A percentile compares a stretch with the other conserved stretches of the same genome.
These are phyloP conservation scores for Ormyrus nitidulus DNA, from an alignment of 2,888 invertebrate genomes.

Conservation along the genomic window DNA sequence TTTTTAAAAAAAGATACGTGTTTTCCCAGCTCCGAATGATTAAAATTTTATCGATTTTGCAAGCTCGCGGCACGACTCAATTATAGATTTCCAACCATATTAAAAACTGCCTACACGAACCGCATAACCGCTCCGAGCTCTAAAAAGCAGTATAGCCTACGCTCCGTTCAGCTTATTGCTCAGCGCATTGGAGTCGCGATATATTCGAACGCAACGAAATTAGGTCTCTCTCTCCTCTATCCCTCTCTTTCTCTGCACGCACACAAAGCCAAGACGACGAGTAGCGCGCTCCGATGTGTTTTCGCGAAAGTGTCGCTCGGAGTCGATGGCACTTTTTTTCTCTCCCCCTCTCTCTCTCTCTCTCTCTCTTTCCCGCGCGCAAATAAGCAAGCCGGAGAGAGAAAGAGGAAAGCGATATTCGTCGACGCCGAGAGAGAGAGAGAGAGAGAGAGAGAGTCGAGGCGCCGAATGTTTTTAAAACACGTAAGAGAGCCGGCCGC, in stretches of 20 bases:
- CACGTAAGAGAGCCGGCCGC: conserved; percentile 26
- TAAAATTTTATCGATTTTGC: too few species aligned
- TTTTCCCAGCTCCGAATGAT: too few species aligned
- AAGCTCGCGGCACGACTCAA: too few species aligned
- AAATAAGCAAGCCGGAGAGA: not conserved
- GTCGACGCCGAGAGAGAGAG: not conserved
- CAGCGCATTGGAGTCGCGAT: too few species aligned
- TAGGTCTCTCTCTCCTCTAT: conserved; percentile 15
- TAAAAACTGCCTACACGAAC: too few species aligned
- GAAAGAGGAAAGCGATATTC: not conserved
- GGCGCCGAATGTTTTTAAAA: conserved; percentile 47
- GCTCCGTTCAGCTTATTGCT: too few species aligned
- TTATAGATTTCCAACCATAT: too few species aligned
- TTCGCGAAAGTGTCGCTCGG: conserved; percentile 37
- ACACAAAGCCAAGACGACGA: too few species aligned
- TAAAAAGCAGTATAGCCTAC: too few species aligned
- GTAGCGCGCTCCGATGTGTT: not conserved
- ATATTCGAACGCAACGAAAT: conserved; percentile 1
- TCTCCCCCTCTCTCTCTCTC: conserved; percentile 4
- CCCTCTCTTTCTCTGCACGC: not conserved
- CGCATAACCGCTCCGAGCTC: too few species aligned
- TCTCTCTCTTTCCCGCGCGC: not conserved
- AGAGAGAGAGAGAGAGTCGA: conserved; percentile 17
- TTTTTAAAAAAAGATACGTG: too few species aligned
- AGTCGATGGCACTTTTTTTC: conserved; percentile 19